Base-by-base conservation (phyloP, 1,140 invertebrate species). In the Cotesia typhae region DNA sequence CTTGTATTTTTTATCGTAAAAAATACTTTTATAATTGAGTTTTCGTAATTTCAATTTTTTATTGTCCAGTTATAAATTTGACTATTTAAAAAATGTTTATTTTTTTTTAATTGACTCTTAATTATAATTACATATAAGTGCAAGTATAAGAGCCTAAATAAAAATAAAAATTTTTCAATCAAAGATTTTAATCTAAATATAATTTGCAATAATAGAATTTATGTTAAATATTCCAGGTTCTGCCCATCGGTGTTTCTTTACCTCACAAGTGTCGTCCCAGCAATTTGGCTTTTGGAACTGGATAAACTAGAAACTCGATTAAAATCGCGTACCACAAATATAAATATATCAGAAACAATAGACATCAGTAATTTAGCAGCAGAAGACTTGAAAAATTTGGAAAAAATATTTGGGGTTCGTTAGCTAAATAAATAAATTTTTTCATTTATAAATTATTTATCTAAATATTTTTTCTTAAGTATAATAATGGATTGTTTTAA, bases 181-280 rank as follows among this genome's bases (percentile, higher is more conserved):
- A 28, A 28, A 28, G 28, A 28, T 28, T 0, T 28, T 28, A 3
- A 2, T 28, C 0, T 28, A 28, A 28, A 17, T 14, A 14, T 20
- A 6, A 14, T 14, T 59, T 10, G 4, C 17, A 20, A 61, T 36
- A 0, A 61, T 35, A 37, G 6, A 37, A 5, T 63, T 10, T 37
- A 28, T 28, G 9, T 66, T 51, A 20, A 59, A 12, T 51, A 3
- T 76, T 74, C 9, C 81, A 95, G 94, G 94, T 95, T 95, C 85
- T 95, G 94, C 77, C 94, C 94, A 17, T 95, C 93, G 2, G 94
- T 95, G 0, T 95, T 95, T 85, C 87, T 95, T 12, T 95, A 95
- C 78, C 84, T 95, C 35, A 91, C 90, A 52, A 92, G 92, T 78
- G 92, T 94, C 59, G 93, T 95, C 1, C 94, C 94, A 0, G 92